Percentiles rank a stretch among this genome's conserved stretches.
These are phyloP conservation scores for Nomada goodeniana DNA, from an alignment of 2,888 invertebrate species.

Conservation along the genomic window DNA sequence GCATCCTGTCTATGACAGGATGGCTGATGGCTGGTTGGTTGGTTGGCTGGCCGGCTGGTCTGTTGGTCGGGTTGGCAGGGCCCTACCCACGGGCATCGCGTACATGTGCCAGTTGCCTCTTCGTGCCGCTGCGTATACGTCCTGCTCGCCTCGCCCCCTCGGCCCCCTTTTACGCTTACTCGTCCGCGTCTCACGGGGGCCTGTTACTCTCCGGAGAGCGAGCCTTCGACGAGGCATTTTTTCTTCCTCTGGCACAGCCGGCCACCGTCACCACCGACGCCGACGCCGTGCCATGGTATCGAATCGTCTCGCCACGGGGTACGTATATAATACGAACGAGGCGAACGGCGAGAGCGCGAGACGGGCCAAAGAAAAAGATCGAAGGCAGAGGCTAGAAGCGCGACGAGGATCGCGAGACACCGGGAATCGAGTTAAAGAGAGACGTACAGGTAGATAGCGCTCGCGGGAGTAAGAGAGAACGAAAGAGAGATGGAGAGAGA, in stretches of 20 bases:
- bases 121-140: constrained; percentile 54
- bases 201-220: constrained; percentile 75
- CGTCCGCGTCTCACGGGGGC: constrained; percentile 78
- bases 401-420: constrained; percentile 35
- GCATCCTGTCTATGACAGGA: constrained; percentile 84
- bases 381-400: constrained; percentile 22
- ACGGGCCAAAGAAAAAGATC: constrained; percentile 32
- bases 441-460: constrained; percentile 1
- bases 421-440: constrained; percentile 31
- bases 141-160: constrained; percentile 32
- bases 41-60: constrained; percentile 49
- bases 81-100: constrained; percentile 71
- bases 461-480: background rate
- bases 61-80: constrained; percentile 69
- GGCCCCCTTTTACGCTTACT: constrained; percentile 59
- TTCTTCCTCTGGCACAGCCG: constrained; percentile 70
- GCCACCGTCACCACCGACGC: constrained; percentile 49
- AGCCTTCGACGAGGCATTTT: constrained; percentile 64
- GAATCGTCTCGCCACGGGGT: constrained; percentile 70
- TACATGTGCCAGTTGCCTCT: constrained; percentile 55
- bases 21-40: constrained; percentile 80
- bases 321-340: constrained; percentile 10
- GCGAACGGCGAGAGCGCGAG: constrained; percentile 29
- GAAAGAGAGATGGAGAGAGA: constrained; percentile 10
- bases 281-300: constrained; percentile 67